These are phyloP conservation scores for Hestina assimilis DNA, from an alignment of 1,140 invertebrate genomes.

Conservation along the genomic window DNA sequence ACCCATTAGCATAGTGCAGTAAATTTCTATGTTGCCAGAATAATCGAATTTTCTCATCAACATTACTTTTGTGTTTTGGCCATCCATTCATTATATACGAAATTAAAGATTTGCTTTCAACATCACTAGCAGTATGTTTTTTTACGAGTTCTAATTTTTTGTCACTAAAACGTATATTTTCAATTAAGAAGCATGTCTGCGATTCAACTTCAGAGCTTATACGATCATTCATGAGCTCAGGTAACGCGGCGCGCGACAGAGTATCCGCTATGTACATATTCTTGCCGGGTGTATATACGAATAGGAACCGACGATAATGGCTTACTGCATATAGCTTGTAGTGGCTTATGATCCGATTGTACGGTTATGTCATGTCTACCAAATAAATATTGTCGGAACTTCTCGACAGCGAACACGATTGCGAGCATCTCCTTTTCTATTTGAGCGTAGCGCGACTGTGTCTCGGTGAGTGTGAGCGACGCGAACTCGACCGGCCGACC, in stretches of 20 bases:
- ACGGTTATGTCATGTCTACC: constrained; percentile 17
- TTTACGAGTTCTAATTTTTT: constrained; percentile 10
- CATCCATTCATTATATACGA: constrained; percentile 6
- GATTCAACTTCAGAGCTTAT: constrained; percentile 15
- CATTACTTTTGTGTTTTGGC: not conserved
- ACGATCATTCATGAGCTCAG: constrained; percentile 10
- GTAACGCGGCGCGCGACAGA: constrained; percentile 11
- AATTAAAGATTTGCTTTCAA: constrained; percentile 2
- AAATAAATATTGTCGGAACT: constrained; percentile 28
- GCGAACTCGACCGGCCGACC: constrained; percentile 14
- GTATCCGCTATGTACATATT: constrained; percentile 15
- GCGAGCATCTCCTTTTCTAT: constrained; percentile 30
- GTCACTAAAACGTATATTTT: constrained; percentile 26
- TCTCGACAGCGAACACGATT: constrained; percentile 26
- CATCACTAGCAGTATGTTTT: constrained; percentile 3
- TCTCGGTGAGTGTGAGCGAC: constrained; percentile 23
- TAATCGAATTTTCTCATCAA: too few species aligned
- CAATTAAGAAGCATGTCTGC: constrained; percentile 30
- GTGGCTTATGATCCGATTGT: constrained; percentile 31
- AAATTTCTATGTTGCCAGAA: not conserved
- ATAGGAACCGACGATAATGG: constrained; percentile 19
- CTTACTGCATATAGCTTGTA: constrained; percentile 29
- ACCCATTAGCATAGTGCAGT: constrained; percentile 5
- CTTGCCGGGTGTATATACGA: constrained; percentile 14
- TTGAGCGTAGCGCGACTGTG: constrained; percentile 24